Percentiles rank a stretch among this genome's conserved stretches.
Evolutionary conservation across 2,113 vertebrate genomes (phyloP).

Genomic region (Gallinago undulata): DNA sequence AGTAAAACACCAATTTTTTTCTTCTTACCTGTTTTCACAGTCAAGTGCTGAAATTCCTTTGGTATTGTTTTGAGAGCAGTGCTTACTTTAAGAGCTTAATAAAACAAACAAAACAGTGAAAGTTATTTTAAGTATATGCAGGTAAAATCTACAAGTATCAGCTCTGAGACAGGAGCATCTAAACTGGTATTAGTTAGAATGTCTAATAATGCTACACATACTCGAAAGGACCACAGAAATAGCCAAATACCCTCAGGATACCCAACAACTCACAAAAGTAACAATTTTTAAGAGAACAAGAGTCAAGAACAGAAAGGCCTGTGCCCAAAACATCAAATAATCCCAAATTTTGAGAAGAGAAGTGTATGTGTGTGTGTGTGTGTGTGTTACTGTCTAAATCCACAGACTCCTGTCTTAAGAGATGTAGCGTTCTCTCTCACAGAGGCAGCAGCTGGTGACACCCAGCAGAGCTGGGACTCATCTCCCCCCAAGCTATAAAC

Average conservation of each 20-base stretch:
- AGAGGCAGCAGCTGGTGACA: neutral
- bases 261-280: neutral
- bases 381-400: neutral
- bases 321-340: neutral
- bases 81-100: conserved; percentile 65
- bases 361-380: no score
- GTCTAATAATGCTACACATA: neutral
- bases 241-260: neutral
- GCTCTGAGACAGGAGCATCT: neutral
- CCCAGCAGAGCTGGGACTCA: neutral
- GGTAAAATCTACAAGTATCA: neutral
- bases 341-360: neutral
- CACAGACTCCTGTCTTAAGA: neutral
- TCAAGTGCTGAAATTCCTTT: conserved; percentile 72
- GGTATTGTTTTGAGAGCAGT: conserved; percentile 61
- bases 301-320: neutral
- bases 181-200: neutral
- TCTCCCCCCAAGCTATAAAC: neutral
- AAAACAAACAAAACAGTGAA: neutral
- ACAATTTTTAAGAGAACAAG: neutral
- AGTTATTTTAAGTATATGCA: neutral
- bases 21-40: conserved; percentile 76
- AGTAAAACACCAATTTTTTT: neutral
- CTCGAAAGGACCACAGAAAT: neutral
- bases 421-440: fast-evolving